Percentiles rank a stretch among this genome's conserved stretches.
These are phyloP conservation scores for Chymomyza fuscimana DNA, from an alignment of 2,888 invertebrate species.

Conservation along the genomic window DNA sequence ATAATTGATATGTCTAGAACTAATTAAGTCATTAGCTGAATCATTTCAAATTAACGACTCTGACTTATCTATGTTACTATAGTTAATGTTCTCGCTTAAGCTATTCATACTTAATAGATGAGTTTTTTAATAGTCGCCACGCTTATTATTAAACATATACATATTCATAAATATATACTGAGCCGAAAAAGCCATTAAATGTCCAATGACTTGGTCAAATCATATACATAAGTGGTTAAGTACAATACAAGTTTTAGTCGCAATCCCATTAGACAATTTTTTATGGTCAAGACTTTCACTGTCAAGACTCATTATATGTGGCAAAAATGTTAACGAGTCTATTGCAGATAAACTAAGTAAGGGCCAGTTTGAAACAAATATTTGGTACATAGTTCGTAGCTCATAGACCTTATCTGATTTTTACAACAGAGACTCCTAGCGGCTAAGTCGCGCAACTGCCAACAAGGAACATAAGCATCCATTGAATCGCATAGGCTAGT, in stretches of 20 bases:
- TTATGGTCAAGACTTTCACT: neutral
- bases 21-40: neutral
- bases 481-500: conserved; percentile 43
- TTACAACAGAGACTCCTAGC: conserved; percentile 47
- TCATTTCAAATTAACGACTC: neutral
- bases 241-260: neutral
- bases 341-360: neutral
- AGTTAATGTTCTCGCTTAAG: neutral
- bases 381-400: no score
- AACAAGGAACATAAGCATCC: conserved; percentile 10
- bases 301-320: neutral
- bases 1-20: neutral
- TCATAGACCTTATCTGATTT: conserved; percentile 12
- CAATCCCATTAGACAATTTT: neutral
- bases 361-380: no score
- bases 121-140: neutral
- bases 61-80: neutral
- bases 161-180: neutral
- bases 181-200: neutral
- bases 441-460: conserved; percentile 50
- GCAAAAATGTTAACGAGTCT: neutral
- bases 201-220: neutral
- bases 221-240: neutral
- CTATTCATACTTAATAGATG: neutral
- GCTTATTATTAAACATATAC: neutral